Base-by-base conservation (phyloP, 2,113 vertebrate genomes). In the Stomatorhinus ivindoensis region DNA sequence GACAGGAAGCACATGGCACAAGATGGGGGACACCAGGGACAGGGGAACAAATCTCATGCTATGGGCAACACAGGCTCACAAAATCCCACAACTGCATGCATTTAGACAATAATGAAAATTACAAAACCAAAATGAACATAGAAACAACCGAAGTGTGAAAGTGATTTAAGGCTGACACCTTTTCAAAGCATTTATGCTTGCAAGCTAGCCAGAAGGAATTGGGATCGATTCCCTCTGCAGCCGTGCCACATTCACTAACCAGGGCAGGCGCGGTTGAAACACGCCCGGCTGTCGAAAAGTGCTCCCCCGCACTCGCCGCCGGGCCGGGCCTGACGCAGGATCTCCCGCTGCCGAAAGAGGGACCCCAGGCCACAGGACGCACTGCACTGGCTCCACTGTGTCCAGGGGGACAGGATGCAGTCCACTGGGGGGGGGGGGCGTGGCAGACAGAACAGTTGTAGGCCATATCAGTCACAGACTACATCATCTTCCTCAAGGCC, bases 291-390 rank as follows among this genome's bases (percentile, higher is more conserved):
- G 90, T 97, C 96, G 13, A 97, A 96, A 69, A 91, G 94, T n/a
- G 93, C 92, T 0, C 89, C 92, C 0, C 89, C 90, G 65, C 97
- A 98, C 87, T 91, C 90, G 2, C 96, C 97, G 1, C 95, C 95
- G 0, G 96, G 93, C 35, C 95, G 92, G 1, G 96, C 94, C 0
- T 94, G 94, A 83, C 96, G 93, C 53, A 96, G 89, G 2, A 97
- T 92, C 44, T 95, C 96, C 53, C 96, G 95, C 91, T 94, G 96
- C 0, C 97, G 95, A 90, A 97, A 97, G 58, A 96, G 48, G 1
- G 97, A 96, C 1, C 97, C 98, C 15, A 97, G 93, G 3, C 97
- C 97, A 44, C 97, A 99, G n/a, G 96, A 95, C 3, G 91, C 95
- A 11, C 97, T 97, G 95, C 97, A 98, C 39, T 92, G 89, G 10